Base-by-base conservation (phyloP, 2,797 vertebrate species). In the Ciconia nigra region DNA sequence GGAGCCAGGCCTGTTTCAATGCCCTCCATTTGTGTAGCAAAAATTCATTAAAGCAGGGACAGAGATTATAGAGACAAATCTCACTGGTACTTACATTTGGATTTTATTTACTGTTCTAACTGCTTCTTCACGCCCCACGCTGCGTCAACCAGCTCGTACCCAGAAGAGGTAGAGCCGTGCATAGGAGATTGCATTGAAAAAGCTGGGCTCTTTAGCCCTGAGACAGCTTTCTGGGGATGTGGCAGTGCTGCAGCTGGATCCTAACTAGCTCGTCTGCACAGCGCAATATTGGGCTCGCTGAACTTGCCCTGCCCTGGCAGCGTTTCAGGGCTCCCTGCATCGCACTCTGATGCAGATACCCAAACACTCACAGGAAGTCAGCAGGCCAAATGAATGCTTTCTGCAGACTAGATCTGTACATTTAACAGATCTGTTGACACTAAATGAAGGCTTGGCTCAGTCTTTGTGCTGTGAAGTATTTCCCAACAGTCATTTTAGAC, bases 231-330 rank as follows among this genome's bases (percentile, higher is more conserved):
- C 47, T 12, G 44, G 11, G 31, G 72, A 33, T n/a, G 61, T 13
- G 57, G 13, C 1, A 2, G 13, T 80, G 63, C 31, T 57, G 44
- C 6, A 37, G 15, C 57, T 57, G 63, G 26, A 46, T 49, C 46
- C 39, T 4, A 19, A 20, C 2, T 6, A 31, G 44, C 44, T 74
- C 0, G 0, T 35, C 65, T n/a, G 25, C 0, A 0, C 4, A 9
- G 39, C 0, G 6, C 35, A 9, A 1, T 3, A 3, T 1, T 10
- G 6, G 54, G 9, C 66, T 77, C 3, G 0, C n/a, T 7, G 20
- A 66, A 29, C 42, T 19, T 17, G 1, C 15, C 37, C 62, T 79
- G 37, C 41, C 51, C 35, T 13, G n/a, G 59, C 76, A 91, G 63
- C 52, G 29, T 47, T 9, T 66, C 51, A 24, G 79, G 42, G 19